Evolutionary conservation across 2,888 invertebrate species (phyloP), one percentile per base, ranked within the genome.

Genomic region (Eulithis prunata): DNA sequence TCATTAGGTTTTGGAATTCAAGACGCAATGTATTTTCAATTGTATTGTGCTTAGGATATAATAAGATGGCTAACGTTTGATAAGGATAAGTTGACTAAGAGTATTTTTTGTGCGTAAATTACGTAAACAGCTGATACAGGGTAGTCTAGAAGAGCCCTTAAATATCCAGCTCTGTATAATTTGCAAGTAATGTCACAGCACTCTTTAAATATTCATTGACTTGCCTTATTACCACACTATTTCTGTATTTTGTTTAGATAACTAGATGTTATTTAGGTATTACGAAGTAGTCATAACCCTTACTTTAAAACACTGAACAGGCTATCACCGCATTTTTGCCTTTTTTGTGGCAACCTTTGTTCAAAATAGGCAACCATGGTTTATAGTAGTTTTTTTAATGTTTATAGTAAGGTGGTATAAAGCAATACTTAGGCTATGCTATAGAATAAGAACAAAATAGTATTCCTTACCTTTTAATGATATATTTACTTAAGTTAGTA

Each of bases 391-490:
- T 38, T 8, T 38, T 13, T 6, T 49, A 49, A 49, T 32, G n/a
- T 57, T 62, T 57, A 28, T 63, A 54, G 41, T 47, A 53, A 57
- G 53, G 38, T 21, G 14, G 28, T 57, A 43, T 4, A 10, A 58
- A 79, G 70, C 75, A 77, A 81, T 77, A 77, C 53, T 66, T 87
- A 87, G 82, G 78, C 73, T 85, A 86, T 80, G 73, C 69, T 69
- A 69, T 86, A 86, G 80, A 73, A 59, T 84, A 85, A 80, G 81
- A 79, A 80, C 77, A 83, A 84, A 78, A 87, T 85, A 90, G 90
- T 90, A 90, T 90, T 91, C 84, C 80, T 67, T 66, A 62, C 45
- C 52, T 82, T 80, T 11, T 78, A 74, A 59, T 72, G 78, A 77
- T 75, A 75, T 74, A 74, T 64, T 57, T 71, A 75, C 36, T 21